These are phyloP conservation scores for Plectrocnemia conspersa DNA, from an alignment of 1,140 invertebrate species.

Conservation along the genomic window DNA sequence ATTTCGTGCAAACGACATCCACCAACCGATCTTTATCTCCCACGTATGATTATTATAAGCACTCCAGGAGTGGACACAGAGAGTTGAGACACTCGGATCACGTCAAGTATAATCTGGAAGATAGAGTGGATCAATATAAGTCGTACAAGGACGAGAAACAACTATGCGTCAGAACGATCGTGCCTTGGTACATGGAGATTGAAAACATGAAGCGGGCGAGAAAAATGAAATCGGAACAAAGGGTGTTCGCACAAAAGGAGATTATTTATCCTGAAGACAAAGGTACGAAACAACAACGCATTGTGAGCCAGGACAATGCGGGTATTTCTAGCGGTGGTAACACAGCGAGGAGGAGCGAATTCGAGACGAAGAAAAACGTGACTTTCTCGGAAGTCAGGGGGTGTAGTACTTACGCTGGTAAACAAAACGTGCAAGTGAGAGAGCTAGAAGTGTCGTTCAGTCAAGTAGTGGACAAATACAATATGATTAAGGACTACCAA, in stretches of 20 bases:
- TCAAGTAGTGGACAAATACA: slow-evolving; percentile 50
- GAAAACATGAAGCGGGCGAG: slow-evolving; percentile 8
- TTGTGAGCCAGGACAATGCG: not conserved
- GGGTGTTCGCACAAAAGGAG: slow-evolving; percentile 9
- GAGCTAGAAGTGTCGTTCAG: slow-evolving; percentile 49
- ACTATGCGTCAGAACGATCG: not conserved
- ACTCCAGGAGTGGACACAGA: slow-evolving; percentile 1
- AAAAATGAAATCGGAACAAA: slow-evolving; percentile 10
- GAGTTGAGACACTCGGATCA: slow-evolving; percentile 33
- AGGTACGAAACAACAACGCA: slow-evolving; percentile 7
- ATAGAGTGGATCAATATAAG: slow-evolving; percentile 38
- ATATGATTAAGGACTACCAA: slow-evolving; percentile 36
- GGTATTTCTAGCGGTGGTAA: slow-evolving; percentile 7
- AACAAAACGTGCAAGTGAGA: slow-evolving; percentile 45
- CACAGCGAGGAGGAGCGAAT: slow-evolving; percentile 11
- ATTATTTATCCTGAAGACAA: slow-evolving; percentile 4
- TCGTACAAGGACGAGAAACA: slow-evolving; percentile 7
- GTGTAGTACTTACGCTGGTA: slow-evolving; percentile 45
- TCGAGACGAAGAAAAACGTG: slow-evolving; percentile 45
- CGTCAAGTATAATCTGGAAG: slow-evolving; percentile 47
- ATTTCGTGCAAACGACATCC: slow-evolving; percentile 15
- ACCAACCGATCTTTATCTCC: slow-evolving; percentile 1
- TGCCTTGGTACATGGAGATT: slow-evolving; percentile 4
- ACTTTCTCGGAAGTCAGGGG: slow-evolving; percentile 52
- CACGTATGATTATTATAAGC: slow-evolving; percentile 12